phyloP scores from a whole-genome alignment of 2,113 vertebrate species.

The Trachemys scripta region DNA sequence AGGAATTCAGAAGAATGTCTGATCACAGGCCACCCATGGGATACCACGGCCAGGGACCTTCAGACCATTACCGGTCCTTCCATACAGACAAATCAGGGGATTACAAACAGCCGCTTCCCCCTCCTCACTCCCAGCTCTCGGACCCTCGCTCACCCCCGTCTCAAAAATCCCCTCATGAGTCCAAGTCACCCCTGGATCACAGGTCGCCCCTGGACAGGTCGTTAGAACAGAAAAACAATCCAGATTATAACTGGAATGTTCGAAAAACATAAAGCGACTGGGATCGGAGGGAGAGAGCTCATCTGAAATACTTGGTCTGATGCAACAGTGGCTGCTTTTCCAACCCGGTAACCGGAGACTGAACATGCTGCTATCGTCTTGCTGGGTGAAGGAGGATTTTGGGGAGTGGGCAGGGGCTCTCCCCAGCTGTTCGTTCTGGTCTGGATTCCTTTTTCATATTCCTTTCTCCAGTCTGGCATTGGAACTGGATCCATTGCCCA shows the following conservation, averaged over 20 bases:
- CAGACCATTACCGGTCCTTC: constrained; percentile 93
- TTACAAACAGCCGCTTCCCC: constrained; percentile 88
- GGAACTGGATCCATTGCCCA: constrained; percentile 53
- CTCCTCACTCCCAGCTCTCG: constrained; percentile 77
- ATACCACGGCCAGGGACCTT: constrained; percentile 85
- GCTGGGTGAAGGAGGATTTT: constrained; percentile 62
- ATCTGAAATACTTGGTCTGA: constrained; percentile 38
- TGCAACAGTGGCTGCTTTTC: constrained; percentile 48
- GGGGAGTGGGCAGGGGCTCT: constrained; percentile 35
- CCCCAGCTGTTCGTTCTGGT: constrained; percentile 19
- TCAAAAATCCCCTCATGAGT: constrained; percentile 94
- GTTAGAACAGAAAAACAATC: constrained; percentile 86
- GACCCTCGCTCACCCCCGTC: constrained; percentile 94
- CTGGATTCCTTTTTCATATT: constrained; percentile 39
- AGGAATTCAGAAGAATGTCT: constrained; percentile 93
- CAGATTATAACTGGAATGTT: constrained; percentile 93
- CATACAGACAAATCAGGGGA: constrained; percentile 88
- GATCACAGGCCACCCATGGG: constrained; percentile 88
- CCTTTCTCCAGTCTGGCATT: constrained; percentile 49
- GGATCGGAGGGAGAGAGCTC: not conserved
- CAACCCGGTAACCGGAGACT: constrained; percentile 53
- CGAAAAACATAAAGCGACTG: constrained; percentile 87
- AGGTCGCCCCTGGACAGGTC: constrained; percentile 89
- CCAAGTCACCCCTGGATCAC: constrained; percentile 88
- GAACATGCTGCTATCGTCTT: constrained; percentile 70